These are phyloP conservation scores for Malurus leucopterus DNA, from an alignment of 2,797 vertebrate genomes.

Conservation along the genomic window DNA sequence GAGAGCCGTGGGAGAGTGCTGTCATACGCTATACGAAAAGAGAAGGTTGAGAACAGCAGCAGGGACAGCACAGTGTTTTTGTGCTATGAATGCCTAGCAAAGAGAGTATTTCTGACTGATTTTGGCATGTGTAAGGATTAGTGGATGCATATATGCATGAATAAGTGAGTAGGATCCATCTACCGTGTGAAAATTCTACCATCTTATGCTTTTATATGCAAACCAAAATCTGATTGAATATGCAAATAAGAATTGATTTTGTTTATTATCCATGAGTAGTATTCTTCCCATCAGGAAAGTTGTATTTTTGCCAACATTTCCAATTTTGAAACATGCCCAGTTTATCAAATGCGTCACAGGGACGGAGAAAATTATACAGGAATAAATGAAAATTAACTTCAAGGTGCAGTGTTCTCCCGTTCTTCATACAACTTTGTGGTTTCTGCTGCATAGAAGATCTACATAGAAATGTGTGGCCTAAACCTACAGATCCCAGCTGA, in stretches of 20 bases:
- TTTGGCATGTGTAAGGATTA: conserved; percentile 46
- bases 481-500: neutral
- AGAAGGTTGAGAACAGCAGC: conserved; percentile 23
- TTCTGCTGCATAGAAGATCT: neutral
- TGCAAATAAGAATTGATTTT: conserved; percentile 62
- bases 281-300: conserved; percentile 48
- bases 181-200: conserved; percentile 55
- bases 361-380: neutral
- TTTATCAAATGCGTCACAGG: conserved; percentile 53
- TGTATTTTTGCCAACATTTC: conserved; percentile 46
- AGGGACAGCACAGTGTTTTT: conserved; percentile 30
- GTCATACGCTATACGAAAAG: neutral
- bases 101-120: conserved; percentile 37
- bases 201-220: conserved; percentile 62
- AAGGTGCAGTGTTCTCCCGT: neutral
- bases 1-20: neutral
- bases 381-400: conserved; percentile 28
- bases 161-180: conserved; percentile 39
- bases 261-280: conserved; percentile 54
- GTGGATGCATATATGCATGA: conserved; percentile 44
- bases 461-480: neutral
- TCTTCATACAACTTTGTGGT: neutral
- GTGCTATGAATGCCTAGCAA: conserved; percentile 37
- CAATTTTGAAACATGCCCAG: conserved; percentile 8
- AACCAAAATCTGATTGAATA: conserved; percentile 55